phyloP scores from a whole-genome alignment of 2,888 invertebrate species.

The Gibbula magus region DNA sequence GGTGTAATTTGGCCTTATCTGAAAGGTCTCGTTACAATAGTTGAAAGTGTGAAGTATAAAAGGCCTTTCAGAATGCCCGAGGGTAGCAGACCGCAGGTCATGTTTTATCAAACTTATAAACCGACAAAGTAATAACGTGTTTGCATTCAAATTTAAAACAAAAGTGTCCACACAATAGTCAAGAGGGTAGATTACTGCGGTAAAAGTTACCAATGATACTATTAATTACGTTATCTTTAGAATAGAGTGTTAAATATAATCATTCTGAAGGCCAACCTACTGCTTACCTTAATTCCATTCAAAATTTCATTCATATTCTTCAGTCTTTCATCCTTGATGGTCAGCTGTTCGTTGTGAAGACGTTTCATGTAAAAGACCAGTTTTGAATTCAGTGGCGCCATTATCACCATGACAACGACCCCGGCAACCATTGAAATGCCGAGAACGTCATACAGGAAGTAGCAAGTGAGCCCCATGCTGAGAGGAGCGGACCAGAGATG shows the following conservation, averaged over 20 bases:
- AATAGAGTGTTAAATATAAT: neutral
- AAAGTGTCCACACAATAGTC: too few species aligned
- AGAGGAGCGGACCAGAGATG: slow-evolving; percentile 55
- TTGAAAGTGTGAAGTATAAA: too few species aligned
- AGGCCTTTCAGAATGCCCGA: too few species aligned
- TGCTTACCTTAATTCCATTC: slow-evolving; percentile 89
- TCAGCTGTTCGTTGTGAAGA: slow-evolving; percentile 84
- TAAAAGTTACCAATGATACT: too few species aligned
- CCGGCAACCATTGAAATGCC: slow-evolving; percentile 90
- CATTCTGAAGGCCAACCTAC: neutral
- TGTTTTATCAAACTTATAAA: too few species aligned
- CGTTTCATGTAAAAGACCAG: slow-evolving; percentile 36
- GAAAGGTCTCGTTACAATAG: too few species aligned
- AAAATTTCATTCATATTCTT: slow-evolving; percentile 95
- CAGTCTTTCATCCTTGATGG: slow-evolving; percentile 93
- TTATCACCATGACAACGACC: slow-evolving; percentile 89
- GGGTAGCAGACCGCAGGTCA: too few species aligned
- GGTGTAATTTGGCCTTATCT: too few species aligned
- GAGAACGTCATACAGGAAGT: slow-evolving; percentile 74
- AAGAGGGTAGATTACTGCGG: too few species aligned
- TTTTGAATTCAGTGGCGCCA: slow-evolving; percentile 78
- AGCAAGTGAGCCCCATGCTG: slow-evolving; percentile 84
- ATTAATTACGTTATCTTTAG: too few species aligned
- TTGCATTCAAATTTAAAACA: too few species aligned
- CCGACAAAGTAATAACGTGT: too few species aligned